Percentiles rank a stretch among this genome's conserved stretches.
phyloP scores from a whole-genome alignment of 2,888 invertebrate genomes.

The Eupithecia inturbata region DNA sequence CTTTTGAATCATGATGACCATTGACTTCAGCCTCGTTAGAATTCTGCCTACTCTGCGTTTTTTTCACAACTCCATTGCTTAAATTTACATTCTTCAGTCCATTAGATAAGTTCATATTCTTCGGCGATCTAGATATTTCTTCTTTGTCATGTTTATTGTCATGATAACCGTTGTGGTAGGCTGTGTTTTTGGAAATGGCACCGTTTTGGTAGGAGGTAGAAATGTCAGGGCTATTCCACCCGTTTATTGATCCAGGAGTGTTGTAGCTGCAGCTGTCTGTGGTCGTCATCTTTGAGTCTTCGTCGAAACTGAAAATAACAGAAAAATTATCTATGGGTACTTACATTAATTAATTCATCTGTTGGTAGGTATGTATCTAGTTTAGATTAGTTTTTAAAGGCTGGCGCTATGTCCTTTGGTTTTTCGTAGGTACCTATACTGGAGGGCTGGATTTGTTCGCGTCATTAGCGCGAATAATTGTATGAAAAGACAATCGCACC shows the following conservation, averaged over 20 bases:
- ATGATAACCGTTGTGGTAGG: slow-evolving; percentile 73
- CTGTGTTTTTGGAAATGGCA: slow-evolving; percentile 72
- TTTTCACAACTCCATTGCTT: slow-evolving; percentile 74
- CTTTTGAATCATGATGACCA: slow-evolving; percentile 69
- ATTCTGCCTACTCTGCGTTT: slow-evolving; percentile 70
- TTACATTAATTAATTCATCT: too few species aligned
- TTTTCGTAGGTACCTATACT: too few species aligned
- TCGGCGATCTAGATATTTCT: slow-evolving; percentile 61
- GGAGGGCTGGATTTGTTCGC: too few species aligned
- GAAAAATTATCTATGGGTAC: too few species aligned
- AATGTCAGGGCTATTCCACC: slow-evolving; percentile 83
- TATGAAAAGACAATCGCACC: too few species aligned
- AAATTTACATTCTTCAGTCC: slow-evolving; percentile 77
- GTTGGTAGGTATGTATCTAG: too few species aligned
- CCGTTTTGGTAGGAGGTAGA: slow-evolving; percentile 75
- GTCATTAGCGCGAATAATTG: too few species aligned
- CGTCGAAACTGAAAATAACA: slow-evolving; percentile 70
- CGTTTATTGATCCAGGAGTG: slow-evolving; percentile 83
- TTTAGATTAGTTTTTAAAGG: too few species aligned
- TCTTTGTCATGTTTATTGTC: slow-evolving; percentile 62
- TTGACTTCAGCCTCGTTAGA: slow-evolving; percentile 71
- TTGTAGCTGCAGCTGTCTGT: slow-evolving; percentile 84
- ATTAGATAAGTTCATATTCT: slow-evolving; percentile 76
- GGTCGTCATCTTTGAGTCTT: slow-evolving; percentile 85
- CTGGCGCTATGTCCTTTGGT: too few species aligned